Evolutionary conservation across 2,888 invertebrate species (phyloP), one percentile per base, ranked within the genome.

Genomic region (Conops quadrifasciatus): DNA sequence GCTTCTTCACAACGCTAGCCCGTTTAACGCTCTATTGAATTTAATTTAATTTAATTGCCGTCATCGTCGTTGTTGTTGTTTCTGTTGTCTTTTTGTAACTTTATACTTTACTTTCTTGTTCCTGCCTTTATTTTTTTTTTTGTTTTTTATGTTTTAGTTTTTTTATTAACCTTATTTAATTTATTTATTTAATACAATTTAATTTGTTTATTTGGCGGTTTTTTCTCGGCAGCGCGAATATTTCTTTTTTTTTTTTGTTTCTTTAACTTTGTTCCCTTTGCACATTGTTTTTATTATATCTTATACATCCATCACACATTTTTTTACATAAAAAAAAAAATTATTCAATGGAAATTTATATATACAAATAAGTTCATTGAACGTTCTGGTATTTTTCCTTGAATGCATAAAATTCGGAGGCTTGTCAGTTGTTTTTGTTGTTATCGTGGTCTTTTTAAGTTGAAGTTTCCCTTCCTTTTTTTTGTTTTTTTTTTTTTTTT

Each of bases 311-410:
- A 9, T 9, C 36, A 36, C 4, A 36, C 9, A 5, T 2, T 19
- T 21, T 56, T 56, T 56, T 24, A 7, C 2, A 26, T 24, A 21
- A 26, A 26, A 21, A 13, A 19, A 26, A 1, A 26, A 24, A 24
- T 56, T 56, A 56, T 26, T 56, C 28, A 56, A 24, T 56, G 16
- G 16, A 26, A 56, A 56, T 5, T 24, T 5, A 1, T 24, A 59
- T 28, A 30, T 7, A 1, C 4, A 16, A 19, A 15, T 5, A 19
- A 59, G 45, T 63, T 63, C 63, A 63, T 13, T 45, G 63, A 5
- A 24, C 47, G 47, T 63, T 63, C 2, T 2, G 63, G 63, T n/a
- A 63, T 63, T 63, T 63, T 49, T 21, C 36, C 36, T 36, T 36
- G 36, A 36, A 36, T 36, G 36, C 36, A 36, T 36, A 36, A 36